phyloP scores from a whole-genome alignment of 2,113 vertebrate genomes.

The Elephas maximus region DNA sequence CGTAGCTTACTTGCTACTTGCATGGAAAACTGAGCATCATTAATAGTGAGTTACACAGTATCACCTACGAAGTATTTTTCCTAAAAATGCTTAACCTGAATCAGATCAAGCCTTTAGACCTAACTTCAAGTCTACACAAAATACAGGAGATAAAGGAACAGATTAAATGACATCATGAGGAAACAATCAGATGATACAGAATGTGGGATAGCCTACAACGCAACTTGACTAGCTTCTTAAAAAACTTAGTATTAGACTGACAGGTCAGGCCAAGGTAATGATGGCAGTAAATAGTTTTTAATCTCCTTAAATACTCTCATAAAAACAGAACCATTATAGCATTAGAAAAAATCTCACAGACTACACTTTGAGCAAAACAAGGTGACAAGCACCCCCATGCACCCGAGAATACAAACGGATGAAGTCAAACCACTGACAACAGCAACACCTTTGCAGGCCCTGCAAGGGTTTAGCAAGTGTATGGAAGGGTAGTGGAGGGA shows the following conservation, averaged over 20 bases:
- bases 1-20: background rate
- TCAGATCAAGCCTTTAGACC: background rate
- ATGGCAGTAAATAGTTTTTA: background rate
- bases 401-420: background rate
- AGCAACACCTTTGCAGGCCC: background rate
- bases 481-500: background rate
- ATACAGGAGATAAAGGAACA: background rate
- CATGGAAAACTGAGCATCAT: conserved; percentile 34
- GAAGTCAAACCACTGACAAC: background rate
- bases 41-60: background rate
- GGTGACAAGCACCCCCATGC: background rate
- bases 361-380: conserved; percentile 6
- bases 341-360: background rate
- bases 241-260: background rate
- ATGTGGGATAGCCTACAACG: background rate
- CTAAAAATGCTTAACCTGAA: conserved; percentile 26
- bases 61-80: background rate
- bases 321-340: background rate
- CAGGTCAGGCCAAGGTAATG: background rate
- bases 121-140: conserved; percentile 30
- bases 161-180: background rate
- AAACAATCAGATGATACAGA: conserved; percentile 28
- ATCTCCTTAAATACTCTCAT: background rate
- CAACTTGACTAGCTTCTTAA: background rate
- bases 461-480: background rate